Evolutionary conservation across 2,888 invertebrate species (phyloP).

Genomic region (Quadroppia sp.): DNA sequence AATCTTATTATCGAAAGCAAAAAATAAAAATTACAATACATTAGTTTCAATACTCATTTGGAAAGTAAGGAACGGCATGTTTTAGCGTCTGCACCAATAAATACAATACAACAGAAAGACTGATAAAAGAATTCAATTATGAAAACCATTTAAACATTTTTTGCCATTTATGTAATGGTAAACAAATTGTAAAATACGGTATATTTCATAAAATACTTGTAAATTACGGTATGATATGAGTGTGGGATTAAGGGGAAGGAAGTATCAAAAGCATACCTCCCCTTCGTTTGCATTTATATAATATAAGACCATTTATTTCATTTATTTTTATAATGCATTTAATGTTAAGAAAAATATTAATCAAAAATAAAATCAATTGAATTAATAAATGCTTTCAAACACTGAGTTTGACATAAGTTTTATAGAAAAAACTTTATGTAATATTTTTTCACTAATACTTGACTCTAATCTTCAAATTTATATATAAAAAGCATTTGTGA

Average conservation of each 20-base stretch:
- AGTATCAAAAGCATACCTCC: too few relatives aligned
- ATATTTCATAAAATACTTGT: too few relatives aligned
- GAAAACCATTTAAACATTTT: too few relatives aligned
- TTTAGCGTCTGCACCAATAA: background rate
- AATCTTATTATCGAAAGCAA: background rate
- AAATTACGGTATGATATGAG: too few relatives aligned
- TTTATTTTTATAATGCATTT: background rate
- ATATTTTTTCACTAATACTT: too few relatives aligned
- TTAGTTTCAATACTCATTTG: conserved; percentile 16
- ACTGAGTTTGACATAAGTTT: conserved; percentile 2
- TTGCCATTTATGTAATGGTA: too few relatives aligned
- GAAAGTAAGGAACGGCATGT: background rate
- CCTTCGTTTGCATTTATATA: too few relatives aligned
- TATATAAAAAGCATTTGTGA: too few relatives aligned
- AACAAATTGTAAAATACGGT: too few relatives aligned
- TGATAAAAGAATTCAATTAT: background rate
- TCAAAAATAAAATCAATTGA: too few relatives aligned
- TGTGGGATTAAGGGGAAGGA: too few relatives aligned
- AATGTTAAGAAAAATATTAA: background rate
- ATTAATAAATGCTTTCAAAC: conserved; percentile 2
- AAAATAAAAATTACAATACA: background rate
- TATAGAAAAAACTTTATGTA: background rate
- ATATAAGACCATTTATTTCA: background rate
- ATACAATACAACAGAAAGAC: background rate
- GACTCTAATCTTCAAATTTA: too few relatives aligned